Evolutionary conservation across 2,113 vertebrate species (phyloP), one percentile per base, ranked within the genome.

Genomic region (Rana temporaria): DNA sequence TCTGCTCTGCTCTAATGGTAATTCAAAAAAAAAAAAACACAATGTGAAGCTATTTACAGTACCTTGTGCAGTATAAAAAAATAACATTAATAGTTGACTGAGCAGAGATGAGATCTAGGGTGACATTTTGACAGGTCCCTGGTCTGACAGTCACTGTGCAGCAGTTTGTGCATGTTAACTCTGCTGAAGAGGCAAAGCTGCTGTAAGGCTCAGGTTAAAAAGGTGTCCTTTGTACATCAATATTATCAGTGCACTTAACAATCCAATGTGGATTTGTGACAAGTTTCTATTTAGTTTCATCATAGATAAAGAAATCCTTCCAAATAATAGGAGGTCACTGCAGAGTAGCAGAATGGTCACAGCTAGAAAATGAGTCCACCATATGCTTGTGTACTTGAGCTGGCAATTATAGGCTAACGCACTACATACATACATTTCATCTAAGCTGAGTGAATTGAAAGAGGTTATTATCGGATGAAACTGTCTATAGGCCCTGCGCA

Each of bases 271-370:
- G 16, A 71, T 71, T 60, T 71, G 34, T 60, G 67, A 63, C 79
- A 53, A 72, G 38, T 22, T n/a, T 81, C 32, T 65, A 12, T 48
- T 81, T 42, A 81, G 18, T 62, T 71, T 32, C 71, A 34, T 20
- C 67, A 55, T 56, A 4, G 17, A 57, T 62, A 48, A 42, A 73
- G 69, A 65, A 63, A 73, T 81, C 79, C 68, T 81, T 72, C 79
- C 79, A 81, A 81, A 64, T 24, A 16, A 20, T 60, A 64, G 63
- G 64, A 72, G 79, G 79, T 73, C 59, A 65, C 26, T 73, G 59
- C 53, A 52, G 26, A 48, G 59, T 81, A 56, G 38, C 79, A 73
- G 79, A 65, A 57, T 73, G 69, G 67, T 65, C 79, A 14, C 69
- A 73, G 79, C 30, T 64, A 65, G 38, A n/a, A 48, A 53, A 64